These are phyloP conservation scores for Austrofundulus limnaeus DNA, from an alignment of 2,113 vertebrate genomes.

Conservation along the genomic window DNA sequence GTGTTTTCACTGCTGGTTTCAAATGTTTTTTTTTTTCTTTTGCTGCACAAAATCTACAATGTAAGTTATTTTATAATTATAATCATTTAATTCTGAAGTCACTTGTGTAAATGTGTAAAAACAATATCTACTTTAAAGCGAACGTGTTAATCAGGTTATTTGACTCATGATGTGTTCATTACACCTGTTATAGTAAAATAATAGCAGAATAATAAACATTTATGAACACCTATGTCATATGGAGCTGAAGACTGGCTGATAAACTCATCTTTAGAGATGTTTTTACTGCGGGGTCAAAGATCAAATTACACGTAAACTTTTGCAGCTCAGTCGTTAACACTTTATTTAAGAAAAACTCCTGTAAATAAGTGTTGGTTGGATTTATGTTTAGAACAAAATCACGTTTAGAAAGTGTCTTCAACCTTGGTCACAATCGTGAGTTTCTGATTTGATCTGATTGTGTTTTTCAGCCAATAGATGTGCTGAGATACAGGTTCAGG, in stretches of 20 bases:
- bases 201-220: background rate
- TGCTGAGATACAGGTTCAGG: background rate
- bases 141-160: no score
- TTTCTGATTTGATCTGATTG: background rate
- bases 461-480: background rate
- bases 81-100: background rate
- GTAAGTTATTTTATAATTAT: no score
- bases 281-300: background rate
- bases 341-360: background rate
- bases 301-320: background rate
- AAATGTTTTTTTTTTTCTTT: background rate
- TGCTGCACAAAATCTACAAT: background rate
- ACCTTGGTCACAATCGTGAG: background rate
- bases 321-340: background rate
- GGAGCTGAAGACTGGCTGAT: background rate
- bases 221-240: background rate
- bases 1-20: background rate
- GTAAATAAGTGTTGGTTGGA: background rate
- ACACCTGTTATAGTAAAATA: background rate
- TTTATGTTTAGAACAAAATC: background rate
- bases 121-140: background rate
- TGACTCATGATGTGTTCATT: background rate
- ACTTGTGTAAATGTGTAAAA: background rate
- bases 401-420: background rate
- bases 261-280: background rate